Percentiles rank a stretch among this genome's conserved stretches.
phyloP scores from a whole-genome alignment of 2,888 invertebrate genomes.

The Morinoia aosen region DNA sequence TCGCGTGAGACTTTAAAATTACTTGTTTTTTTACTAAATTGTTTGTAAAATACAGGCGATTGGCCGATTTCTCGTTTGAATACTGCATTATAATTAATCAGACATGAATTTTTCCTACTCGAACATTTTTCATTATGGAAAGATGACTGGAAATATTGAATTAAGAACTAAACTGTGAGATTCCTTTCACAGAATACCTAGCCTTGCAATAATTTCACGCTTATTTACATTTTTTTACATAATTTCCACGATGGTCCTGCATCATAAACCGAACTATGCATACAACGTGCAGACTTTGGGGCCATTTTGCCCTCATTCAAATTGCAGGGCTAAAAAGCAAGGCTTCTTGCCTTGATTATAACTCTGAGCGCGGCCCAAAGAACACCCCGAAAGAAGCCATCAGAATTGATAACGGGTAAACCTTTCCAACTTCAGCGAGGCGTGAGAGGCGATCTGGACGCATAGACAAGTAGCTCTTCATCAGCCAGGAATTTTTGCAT shows the following conservation, averaged over 20 bases:
- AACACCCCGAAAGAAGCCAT: neutral
- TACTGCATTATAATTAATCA: no score
- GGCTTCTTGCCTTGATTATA: neutral
- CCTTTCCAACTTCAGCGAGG: neutral
- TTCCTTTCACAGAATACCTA: neutral
- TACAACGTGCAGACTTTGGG: neutral
- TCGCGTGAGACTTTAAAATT: no score
- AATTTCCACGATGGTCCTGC: neutral
- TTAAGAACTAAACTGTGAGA: no score
- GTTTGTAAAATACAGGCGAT: no score
- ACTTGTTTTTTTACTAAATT: no score
- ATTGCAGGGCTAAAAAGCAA: neutral
- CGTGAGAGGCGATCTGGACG: conserved; percentile 10
- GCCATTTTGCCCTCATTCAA: neutral
- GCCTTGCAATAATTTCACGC: neutral
- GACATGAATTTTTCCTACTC: no score
- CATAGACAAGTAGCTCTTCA: conserved; percentile 35
- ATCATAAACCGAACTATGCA: neutral
- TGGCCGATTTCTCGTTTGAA: no score
- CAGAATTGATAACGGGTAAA: conserved; percentile 30
- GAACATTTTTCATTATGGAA: no score
- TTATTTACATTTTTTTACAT: neutral
- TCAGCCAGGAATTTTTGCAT: conserved; percentile 42
- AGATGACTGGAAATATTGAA: no score
- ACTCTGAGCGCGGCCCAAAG: neutral